Evolutionary conservation across 2,888 invertebrate species (phyloP), one percentile per base, ranked within the genome.

Genomic region (Synanthedon formicaeformis): DNA sequence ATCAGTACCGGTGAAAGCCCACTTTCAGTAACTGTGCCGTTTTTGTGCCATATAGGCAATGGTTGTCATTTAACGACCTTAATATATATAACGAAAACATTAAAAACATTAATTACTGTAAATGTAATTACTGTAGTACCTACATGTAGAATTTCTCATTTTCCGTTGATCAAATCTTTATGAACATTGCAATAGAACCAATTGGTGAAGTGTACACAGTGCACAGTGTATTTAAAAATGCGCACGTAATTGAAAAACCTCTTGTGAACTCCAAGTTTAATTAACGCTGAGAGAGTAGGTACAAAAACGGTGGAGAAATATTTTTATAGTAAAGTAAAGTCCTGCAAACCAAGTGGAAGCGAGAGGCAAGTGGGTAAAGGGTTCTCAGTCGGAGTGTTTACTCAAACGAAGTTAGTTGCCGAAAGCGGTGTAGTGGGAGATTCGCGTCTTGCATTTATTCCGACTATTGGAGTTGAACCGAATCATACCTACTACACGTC

Each of bases 351-450:
- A 62, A 71, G 66, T 66, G 68, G 70, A 72, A 71, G 69, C 65
- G 63, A 67, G 67, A 69, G 63, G 64, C 66, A 67, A 76, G 68
- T 69, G 66, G 64, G 67, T 67, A 69, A 72, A 73, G 71, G 73
- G 73, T 71, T 71, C 68, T 71, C 60, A 56, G 59, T 54, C 57
- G 58, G 60, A 75, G 76, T 75, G 71, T 76, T 78, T 74, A 69
- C 66, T 63, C 66, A 71, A 74, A 76, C 73, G 69, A 74, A 78
- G 74, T 75, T 74, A 73, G 69, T 68, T 67, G 69, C 67, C 66
- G 61, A 69, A 69, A 70, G 70, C 70, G 67, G 70, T 68, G 71
- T 68, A 64, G 62, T 58, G 54, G 57, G 58, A 59, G 51, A 60
- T 58, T 60, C 67, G 66, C 65, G 64, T 62, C 71, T 70, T 70